phyloP scores from a whole-genome alignment of 1,140 invertebrate genomes.

The Drosophila guanche region DNA sequence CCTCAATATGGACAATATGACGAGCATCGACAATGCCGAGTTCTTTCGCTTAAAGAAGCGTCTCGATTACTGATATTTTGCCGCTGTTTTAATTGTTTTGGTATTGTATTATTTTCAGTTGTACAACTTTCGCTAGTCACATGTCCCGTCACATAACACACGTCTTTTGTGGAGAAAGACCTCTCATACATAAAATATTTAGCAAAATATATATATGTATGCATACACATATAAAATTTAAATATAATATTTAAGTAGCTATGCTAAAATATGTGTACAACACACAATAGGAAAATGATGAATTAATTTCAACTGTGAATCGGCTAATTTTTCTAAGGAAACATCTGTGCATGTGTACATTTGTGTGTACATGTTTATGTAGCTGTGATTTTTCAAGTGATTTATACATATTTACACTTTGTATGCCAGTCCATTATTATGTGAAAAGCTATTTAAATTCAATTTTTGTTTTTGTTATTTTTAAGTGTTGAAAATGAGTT shows the following conservation, averaged over 20 bases:
- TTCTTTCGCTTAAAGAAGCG: conserved; percentile 78
- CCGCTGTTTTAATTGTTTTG: conserved; percentile 75
- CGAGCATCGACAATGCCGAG: conserved; percentile 75
- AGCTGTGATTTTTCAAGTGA: conserved; percentile 60
- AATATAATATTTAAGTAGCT: not conserved
- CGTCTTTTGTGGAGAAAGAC: not conserved
- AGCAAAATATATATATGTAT: conserved; percentile 27
- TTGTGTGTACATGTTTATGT: conserved; percentile 3
- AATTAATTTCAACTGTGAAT: conserved; percentile 19
- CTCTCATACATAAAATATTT: conserved; percentile 32
- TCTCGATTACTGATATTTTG: conserved; percentile 83
- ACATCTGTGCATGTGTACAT: conserved; percentile 22
- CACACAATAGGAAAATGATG: conserved; percentile 23
- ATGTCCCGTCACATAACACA: conserved; percentile 9
- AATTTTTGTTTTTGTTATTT: conserved; percentile 27
- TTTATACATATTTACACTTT: conserved; percentile 7
- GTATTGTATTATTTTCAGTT: conserved; percentile 81
- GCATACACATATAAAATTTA: conserved; percentile 4
- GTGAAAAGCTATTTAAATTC: conserved; percentile 32
- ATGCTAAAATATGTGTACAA: conserved; percentile 12
- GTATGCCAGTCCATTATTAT: not conserved
- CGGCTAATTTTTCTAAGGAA: conserved; percentile 10
- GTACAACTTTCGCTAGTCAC: conserved; percentile 78
- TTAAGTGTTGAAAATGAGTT: conserved; percentile 31
- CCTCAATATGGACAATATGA: conserved; percentile 73